These are phyloP conservation scores for Rhinichthys klamathensis DNA, from an alignment of 2,113 vertebrate genomes.

Conservation along the genomic window DNA sequence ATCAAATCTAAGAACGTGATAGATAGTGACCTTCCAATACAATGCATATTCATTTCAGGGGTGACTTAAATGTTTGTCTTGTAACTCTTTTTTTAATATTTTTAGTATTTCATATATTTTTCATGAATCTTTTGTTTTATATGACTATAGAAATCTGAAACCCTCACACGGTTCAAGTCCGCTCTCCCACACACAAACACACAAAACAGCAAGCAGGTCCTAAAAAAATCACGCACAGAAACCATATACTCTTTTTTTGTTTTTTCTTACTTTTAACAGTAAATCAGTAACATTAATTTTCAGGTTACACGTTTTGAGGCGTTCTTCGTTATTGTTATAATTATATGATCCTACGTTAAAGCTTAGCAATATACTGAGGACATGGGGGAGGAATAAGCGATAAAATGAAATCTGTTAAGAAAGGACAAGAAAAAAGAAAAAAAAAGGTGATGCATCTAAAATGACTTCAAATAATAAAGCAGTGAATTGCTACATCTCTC, in stretches of 20 bases:
- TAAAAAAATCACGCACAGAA: slow-evolving; percentile 76
- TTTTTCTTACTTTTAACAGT: slow-evolving; percentile 78
- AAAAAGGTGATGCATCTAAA: slow-evolving; percentile 71
- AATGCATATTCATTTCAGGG: slow-evolving; percentile 80
- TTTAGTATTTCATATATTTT: slow-evolving; percentile 81
- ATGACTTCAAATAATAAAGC: slow-evolving; percentile 72
- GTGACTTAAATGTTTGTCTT: slow-evolving; percentile 72
- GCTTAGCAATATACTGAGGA: slow-evolving; percentile 86
- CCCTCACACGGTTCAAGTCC: slow-evolving; percentile 80
- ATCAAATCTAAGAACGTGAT: slow-evolving; percentile 82
- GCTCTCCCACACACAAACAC: slow-evolving; percentile 70
- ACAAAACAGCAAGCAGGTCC: slow-evolving; percentile 84
- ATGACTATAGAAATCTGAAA: slow-evolving; percentile 81
- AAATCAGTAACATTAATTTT: slow-evolving; percentile 82
- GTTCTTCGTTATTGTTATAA: slow-evolving; percentile 76
- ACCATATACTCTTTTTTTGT: slow-evolving; percentile 78
- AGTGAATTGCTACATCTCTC: slow-evolving; percentile 77
- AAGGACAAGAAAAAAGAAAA: slow-evolving; percentile 58
- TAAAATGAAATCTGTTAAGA: slow-evolving; percentile 73
- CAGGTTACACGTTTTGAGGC: slow-evolving; percentile 84
- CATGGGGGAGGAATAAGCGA: slow-evolving; percentile 69
- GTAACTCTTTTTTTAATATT: slow-evolving; percentile 55
- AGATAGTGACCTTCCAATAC: slow-evolving; percentile 80
- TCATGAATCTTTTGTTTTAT: slow-evolving; percentile 75
- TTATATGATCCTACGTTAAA: slow-evolving; percentile 86